Evolutionary conservation across 2,113 vertebrate species (phyloP), one percentile per base, ranked within the genome.

Genomic region (Aspiorhynchus laticeps): DNA sequence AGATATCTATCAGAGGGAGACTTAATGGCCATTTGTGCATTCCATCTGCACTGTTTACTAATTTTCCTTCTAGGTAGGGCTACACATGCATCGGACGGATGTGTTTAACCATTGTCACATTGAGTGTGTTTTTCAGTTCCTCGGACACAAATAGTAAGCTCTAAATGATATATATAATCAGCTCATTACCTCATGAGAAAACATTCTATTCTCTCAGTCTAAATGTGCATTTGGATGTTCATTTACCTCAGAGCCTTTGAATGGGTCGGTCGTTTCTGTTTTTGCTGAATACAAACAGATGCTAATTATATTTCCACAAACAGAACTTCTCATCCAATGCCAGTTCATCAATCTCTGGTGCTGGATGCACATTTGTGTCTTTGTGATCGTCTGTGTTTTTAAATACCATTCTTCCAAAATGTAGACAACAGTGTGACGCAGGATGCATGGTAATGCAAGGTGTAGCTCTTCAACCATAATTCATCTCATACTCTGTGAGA

Each of bases 401-500:
- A 84, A 84, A 84, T 74, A 48, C 11, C 82, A 84, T 74, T 2
- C 38, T 73, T 19, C 69, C 5, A 59, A 84, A 74, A 59, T 15
- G 21, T n/a, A 21, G 12, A 83, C 81, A 51, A 67, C 10, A 51
- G 65, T 12, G 7, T 51, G 6, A 73, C 0, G 12, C 81, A 17
- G 82, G 33, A 74, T 56, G 46, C 46, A 26, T 74, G 51, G 26
- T 74, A 41, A 74, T 41, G 33, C 48, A 36, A 36, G 48, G 21
- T 65, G n/a, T 53, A 38, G 12, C 9, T 65, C 38, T 36, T 65
- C 43, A 43, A 43, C 21, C 74, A 38, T 81, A 79, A 89, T 87
- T 28, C 83, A 87, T 89, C 83, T 89, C 51, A 41, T 17, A 12
- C 51, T 75, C 76, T 31, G 36, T 78, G 61, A 87, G 51, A 36